These are phyloP conservation scores for Elegia similella DNA, from an alignment of 2,888 invertebrate genomes.

Conservation along the genomic window DNA sequence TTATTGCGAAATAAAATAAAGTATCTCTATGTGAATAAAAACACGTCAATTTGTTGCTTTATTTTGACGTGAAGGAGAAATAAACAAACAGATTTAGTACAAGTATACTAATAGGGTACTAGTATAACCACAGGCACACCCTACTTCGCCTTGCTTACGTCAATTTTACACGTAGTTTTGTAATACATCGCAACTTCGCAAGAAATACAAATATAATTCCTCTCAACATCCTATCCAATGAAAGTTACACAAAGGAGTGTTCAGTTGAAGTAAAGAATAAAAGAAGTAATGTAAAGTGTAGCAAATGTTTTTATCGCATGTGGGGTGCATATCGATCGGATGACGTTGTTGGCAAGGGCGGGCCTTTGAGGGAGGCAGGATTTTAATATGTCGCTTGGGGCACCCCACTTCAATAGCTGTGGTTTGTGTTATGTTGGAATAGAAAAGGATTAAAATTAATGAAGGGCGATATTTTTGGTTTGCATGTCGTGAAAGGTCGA, in stretches of 20 bases:
- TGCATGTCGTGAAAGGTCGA: background rate
- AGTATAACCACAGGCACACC: no score
- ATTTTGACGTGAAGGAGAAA: no score
- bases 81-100: no score
- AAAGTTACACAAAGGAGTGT: background rate
- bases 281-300: slow-evolving; percentile 17
- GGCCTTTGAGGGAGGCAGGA: slow-evolving; percentile 26
- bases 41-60: no score
- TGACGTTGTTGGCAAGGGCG: slow-evolving; percentile 40
- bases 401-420: slow-evolving; percentile 29
- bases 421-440: background rate
- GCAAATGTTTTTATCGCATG: slow-evolving; percentile 13
- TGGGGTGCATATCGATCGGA: slow-evolving; percentile 48
- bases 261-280: background rate
- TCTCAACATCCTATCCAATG: background rate
- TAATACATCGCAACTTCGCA: background rate
- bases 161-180: background rate
- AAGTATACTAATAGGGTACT: no score
- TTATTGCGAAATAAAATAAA: no score
- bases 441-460: slow-evolving; percentile 1
- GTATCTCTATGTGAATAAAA: no score
- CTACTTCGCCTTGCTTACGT: no score
- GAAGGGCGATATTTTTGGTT: background rate
- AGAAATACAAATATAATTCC: background rate
- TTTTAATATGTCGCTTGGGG: slow-evolving; percentile 29